phyloP scores from a whole-genome alignment of 2,797 vertebrate species.

The Novumbra hubbsi region DNA sequence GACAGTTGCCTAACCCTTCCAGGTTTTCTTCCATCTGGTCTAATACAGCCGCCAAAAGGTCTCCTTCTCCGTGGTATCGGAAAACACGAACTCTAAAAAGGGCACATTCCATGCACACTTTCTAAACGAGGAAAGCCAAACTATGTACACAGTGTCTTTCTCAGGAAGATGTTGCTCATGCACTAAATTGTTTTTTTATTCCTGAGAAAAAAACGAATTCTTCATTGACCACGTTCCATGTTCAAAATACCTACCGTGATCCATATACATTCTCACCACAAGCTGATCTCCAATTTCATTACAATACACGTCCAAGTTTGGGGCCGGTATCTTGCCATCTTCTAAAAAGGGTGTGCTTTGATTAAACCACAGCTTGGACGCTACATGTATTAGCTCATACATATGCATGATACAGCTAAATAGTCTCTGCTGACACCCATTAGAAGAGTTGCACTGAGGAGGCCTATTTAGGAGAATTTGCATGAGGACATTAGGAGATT shows the following conservation, averaged over 20 bases:
- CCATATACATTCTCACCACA: conserved; percentile 16
- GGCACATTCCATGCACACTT: not conserved
- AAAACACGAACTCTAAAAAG: not conserved
- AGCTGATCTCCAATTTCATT: conserved; percentile 33
- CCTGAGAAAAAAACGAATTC: not conserved
- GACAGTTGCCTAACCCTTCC: conserved; percentile 64
- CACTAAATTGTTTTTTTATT: not conserved
- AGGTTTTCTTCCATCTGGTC: conserved; percentile 49
- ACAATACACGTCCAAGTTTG: conserved; percentile 44
- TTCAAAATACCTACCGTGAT: not conserved
- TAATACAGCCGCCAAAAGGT: conserved; percentile 56
- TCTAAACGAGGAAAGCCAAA: not conserved
- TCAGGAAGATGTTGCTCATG: not conserved
- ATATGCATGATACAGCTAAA: conserved; percentile 75
- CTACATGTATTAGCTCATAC: conserved; percentile 71
- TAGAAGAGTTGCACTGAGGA: conserved; percentile 62
- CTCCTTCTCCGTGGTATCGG: conserved; percentile 29
- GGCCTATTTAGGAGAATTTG: conserved; percentile 66
- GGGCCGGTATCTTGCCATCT: conserved; percentile 39
- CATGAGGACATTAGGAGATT: conserved; percentile 74
- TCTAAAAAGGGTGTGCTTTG: conserved; percentile 43
- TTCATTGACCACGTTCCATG: not conserved
- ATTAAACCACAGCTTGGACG: conserved; percentile 68
- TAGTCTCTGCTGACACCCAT: conserved; percentile 65
- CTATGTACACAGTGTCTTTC: too few species aligned